These are phyloP conservation scores for Chymomyza costata DNA, from an alignment of 1,140 invertebrate species.

Conservation along the genomic window DNA sequence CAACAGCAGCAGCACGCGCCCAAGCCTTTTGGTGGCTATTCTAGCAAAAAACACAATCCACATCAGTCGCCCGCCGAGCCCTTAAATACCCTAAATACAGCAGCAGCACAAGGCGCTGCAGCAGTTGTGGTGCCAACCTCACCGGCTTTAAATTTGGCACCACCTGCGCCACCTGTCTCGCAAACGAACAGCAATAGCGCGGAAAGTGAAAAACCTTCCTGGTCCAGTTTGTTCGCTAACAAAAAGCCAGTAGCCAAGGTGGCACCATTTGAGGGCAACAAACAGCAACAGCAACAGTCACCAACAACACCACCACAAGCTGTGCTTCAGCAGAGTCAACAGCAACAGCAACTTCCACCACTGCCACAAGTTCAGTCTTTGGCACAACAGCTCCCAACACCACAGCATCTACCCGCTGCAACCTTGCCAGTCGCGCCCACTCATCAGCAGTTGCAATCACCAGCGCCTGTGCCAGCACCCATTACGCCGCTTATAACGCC, in stretches of 20 bases:
- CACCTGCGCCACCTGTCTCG: conserved; percentile 50
- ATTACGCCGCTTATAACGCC: conserved; percentile 58
- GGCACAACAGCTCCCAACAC: conserved; percentile 17
- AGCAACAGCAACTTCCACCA: conserved; percentile 24
- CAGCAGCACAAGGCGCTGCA: conserved; percentile 11
- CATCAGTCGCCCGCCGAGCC: conserved; percentile 9
- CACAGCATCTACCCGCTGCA: not conserved
- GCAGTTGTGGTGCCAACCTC: conserved; percentile 18
- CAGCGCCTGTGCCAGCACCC: conserved; percentile 52
- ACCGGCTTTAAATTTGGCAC: conserved; percentile 49
- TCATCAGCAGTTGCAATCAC: conserved; percentile 52
- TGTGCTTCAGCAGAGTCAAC: conserved; percentile 2
- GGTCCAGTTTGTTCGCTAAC: conserved; percentile 53
- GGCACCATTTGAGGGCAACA: conserved; percentile 76
- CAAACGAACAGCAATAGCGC: conserved; percentile 34
- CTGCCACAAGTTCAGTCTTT: no score
- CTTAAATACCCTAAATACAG: conserved; percentile 6
- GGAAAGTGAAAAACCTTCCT: conserved; percentile 52
- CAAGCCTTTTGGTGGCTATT: conserved; percentile 36
- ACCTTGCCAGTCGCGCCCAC: conserved; percentile 26
- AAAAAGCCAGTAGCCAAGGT: conserved; percentile 79
- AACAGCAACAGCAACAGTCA: conserved; percentile 39
- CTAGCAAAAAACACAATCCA: conserved; percentile 23
- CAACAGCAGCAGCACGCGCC: conserved; percentile 12
- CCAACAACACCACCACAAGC: conserved; percentile 2